Base-by-base conservation (phyloP, 2,797 vertebrate species). In the Telmatherina bonti region DNA sequence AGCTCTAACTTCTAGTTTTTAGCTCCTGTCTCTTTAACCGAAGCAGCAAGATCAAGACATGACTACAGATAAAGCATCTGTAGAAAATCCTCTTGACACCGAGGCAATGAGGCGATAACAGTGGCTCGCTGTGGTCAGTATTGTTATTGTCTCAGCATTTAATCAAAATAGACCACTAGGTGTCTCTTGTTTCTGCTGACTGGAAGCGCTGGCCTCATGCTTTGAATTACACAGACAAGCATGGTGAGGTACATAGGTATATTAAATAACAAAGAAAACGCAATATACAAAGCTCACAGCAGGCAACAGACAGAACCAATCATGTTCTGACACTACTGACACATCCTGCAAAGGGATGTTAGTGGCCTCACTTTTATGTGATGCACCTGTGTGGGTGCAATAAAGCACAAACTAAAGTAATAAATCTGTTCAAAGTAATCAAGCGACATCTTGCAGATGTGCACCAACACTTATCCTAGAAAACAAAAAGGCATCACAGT, bases 171-270 rank as follows among this genome's bases (percentile, higher is more conserved):
- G 73, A 59, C 89, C 91, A 91, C 90, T 87, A 90, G 91, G 79
- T 87, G 90, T 92, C 90, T 90, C 89, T 82, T 84, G 78, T 85
- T 75, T 76, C 85, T 92, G 70, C 88, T 57, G 27, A 54, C 70
- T 68, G 54, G 64, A 51, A 56, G 24, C 8, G 52, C 27, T 26
- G 55, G 38, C 24, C 70, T 76, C 18, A 0, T 43, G 41, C 31
- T 35, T 56, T 75, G 52, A 49, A 9, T 60, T 2, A 52, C 31
- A 35, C 54, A 76, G 61, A 55, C 64, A 27, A 11, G 35, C 54
- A 66, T 12, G 6, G 9, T 56, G 67, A 70, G 45, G n/a, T 10
- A 49, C 18, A 47, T 47, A n/a, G 7, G 43, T 47, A 10, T 22
- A 22, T 9, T 22, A 7, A 22, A 49, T 49, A 49, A 22, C n/a